Evolutionary conservation across 1,140 invertebrate genomes (phyloP).

Genomic region (Drosophila pseudoobscura): DNA sequence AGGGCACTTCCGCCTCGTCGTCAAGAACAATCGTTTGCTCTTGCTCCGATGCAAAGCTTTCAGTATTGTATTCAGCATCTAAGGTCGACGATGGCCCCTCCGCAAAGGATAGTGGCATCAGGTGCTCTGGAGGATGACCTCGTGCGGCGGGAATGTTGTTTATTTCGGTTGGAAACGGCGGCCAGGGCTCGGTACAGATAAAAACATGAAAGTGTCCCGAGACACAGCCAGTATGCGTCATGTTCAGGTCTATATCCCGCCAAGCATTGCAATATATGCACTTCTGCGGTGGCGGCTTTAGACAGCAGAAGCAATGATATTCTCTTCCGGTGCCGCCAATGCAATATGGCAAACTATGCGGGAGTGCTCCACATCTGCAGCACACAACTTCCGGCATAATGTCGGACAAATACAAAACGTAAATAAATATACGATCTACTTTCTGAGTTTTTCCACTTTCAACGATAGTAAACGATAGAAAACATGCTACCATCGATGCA

Average conservation of each 20-base stretch:
- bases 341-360: background rate
- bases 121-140: background rate
- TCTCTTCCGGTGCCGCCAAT: background rate
- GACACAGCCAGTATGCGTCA: slow-evolving; percentile 12
- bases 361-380: slow-evolving; percentile 24
- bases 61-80: too few species aligned
- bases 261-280: slow-evolving; percentile 36
- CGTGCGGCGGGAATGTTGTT: too few species aligned
- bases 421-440: too few species aligned
- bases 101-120: too few species aligned
- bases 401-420: too few species aligned
- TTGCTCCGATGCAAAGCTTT: too few species aligned
- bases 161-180: slow-evolving; percentile 19
- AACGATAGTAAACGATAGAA: too few species aligned
- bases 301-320: slow-evolving; percentile 43
- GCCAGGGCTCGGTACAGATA: slow-evolving; percentile 26
- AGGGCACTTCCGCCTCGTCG: background rate
- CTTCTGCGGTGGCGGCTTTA: slow-evolving; percentile 24
- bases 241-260: background rate
- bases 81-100: too few species aligned
- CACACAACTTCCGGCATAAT: slow-evolving; percentile 3
- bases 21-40: too few species aligned
- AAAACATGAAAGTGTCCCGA: slow-evolving; percentile 18
- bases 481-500: too few species aligned
- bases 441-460: too few species aligned